A percentile compares a stretch with the other conserved stretches of the same genome.
These are phyloP conservation scores for Strongylocentrotus purpuratus DNA, from an alignment of 35 echinoderm and acorn worm genomes.

Conservation along the genomic window DNA sequence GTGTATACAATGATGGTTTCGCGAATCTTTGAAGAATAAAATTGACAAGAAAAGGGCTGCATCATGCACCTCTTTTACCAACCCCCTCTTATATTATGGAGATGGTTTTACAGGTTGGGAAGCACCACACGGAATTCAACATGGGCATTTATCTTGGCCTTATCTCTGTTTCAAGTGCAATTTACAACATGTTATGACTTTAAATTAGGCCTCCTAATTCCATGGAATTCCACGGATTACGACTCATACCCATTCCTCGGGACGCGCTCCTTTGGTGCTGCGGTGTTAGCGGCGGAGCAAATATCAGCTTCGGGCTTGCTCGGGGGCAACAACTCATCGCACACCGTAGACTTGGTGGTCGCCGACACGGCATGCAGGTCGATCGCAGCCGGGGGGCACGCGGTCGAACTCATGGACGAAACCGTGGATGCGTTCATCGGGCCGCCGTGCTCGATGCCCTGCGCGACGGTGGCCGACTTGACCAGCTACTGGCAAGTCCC, in stretches of 20 bases:
- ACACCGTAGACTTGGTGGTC: constrained; percentile 54
- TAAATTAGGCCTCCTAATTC: constrained; percentile 59
- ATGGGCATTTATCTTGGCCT: not conserved
- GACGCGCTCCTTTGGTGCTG: constrained; percentile 59
- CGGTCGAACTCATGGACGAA: constrained; percentile 64
- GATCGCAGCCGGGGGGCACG: constrained; percentile 60
- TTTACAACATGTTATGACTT: constrained; percentile 31
- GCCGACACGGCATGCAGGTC: constrained; percentile 69
- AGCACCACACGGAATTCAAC: not conserved
- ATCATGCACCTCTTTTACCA: not conserved
- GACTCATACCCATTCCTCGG: constrained; percentile 73
- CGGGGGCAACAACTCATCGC: not conserved
- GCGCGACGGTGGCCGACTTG: constrained; percentile 68
- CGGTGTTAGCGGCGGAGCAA: constrained; percentile 58
- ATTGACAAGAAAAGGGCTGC: not conserved
- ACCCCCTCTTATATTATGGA: not conserved
- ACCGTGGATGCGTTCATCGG: constrained; percentile 71
- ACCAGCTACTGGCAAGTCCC: constrained; percentile 69
- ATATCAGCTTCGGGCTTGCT: constrained; percentile 26
- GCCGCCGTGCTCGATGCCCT: constrained; percentile 69
- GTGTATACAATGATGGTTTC: not conserved
- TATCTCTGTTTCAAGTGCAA: constrained; percentile 36
- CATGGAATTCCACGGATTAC: constrained; percentile 62
- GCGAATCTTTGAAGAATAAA: not conserved
- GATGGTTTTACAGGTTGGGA: constrained; percentile 10